phyloP scores from a whole-genome alignment of 1,140 invertebrate genomes.

The Sitodiplosis mosellana region DNA sequence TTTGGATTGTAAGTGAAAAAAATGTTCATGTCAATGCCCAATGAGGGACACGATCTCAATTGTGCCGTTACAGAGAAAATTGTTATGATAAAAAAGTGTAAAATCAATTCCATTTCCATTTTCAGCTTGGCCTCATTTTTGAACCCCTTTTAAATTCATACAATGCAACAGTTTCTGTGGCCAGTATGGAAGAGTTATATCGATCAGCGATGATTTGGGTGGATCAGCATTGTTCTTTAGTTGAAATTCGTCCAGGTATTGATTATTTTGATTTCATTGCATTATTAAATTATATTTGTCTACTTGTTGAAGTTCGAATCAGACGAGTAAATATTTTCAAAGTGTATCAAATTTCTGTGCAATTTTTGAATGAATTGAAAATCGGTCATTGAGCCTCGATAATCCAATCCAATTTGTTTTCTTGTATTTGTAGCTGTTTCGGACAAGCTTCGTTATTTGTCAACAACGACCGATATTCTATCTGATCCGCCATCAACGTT shows the following conservation, averaged over 20 bases:
- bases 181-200: constrained; percentile 79
- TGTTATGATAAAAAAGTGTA: no score
- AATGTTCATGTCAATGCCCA: no score
- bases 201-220: constrained; percentile 83
- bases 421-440: constrained; percentile 56
- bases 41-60: no score
- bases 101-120: neutral
- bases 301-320: no score
- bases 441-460: constrained; percentile 76
- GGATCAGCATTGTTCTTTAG: constrained; percentile 87
- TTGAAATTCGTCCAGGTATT: constrained; percentile 83
- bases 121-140: constrained; percentile 79
- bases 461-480: constrained; percentile 83
- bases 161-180: constrained; percentile 77
- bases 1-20: constrained; percentile 70
- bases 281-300: no score
- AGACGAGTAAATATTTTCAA: no score
- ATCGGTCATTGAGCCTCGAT: no score
- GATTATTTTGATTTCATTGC: constrained; percentile 3
- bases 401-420: constrained; percentile 3
- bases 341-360: no score
- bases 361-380: no score
- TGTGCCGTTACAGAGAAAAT: no score
- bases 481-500: constrained; percentile 63
- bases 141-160: constrained; percentile 75